Conservation (phyloP, 92 coral and sea anemone species). For the Paragorgia papillata region DNA sequence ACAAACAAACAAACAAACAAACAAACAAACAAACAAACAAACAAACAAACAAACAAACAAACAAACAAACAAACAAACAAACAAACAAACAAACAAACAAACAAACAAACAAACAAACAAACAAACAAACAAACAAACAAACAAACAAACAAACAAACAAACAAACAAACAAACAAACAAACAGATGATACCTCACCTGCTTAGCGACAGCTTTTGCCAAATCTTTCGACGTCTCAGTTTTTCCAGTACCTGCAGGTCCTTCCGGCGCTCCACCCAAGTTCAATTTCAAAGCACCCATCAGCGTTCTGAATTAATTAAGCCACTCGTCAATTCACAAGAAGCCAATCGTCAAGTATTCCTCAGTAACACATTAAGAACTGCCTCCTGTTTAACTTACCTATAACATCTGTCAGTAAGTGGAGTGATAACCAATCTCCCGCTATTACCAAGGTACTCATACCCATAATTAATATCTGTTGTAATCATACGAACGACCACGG, state of each 20-base stretch:
- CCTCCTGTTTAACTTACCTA: slow-evolving; percentile 72
- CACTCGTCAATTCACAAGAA: too few relatives aligned
- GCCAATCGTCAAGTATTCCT: neutral
- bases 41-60: neutral
- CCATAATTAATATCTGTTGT: slow-evolving; percentile 94
- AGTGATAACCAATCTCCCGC: slow-evolving; percentile 91
- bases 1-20: neutral
- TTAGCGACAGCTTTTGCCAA: slow-evolving; percentile 99
- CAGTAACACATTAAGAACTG: neutral
- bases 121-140: too few relatives aligned
- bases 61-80: too few relatives aligned
- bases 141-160: too few relatives aligned
- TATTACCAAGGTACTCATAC: slow-evolving; percentile 94
- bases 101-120: too few relatives aligned
- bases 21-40: neutral
- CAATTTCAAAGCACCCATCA: slow-evolving; percentile 96
- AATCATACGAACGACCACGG: slow-evolving; percentile 90
- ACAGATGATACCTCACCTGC: slow-evolving; percentile 60
- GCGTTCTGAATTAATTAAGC: slow-evolving; percentile 69
- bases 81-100: too few relatives aligned
- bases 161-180: too few relatives aligned
- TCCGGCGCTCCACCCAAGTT: slow-evolving; percentile 98
- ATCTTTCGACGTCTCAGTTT: slow-evolving; percentile 95
- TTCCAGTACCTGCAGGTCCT: slow-evolving; percentile 98
- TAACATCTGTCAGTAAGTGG: slow-evolving; percentile 97